These are phyloP conservation scores for Dromiciops gliroides DNA, from an alignment of 2,113 vertebrate species.

Conservation along the genomic window DNA sequence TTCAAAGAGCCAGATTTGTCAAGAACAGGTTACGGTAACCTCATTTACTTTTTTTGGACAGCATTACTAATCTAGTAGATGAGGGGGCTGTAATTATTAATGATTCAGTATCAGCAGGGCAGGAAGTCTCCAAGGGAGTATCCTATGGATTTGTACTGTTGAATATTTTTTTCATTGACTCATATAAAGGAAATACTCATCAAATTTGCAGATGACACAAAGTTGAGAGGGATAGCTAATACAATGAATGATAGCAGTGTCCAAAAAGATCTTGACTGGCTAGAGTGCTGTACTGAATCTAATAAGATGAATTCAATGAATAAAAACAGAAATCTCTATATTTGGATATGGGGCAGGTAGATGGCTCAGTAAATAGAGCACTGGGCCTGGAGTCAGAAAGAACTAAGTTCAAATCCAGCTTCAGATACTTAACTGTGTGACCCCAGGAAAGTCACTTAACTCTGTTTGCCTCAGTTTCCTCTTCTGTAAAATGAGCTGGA, in stretches of 20 bases:
- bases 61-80: background rate
- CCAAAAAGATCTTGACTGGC: background rate
- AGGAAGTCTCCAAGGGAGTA: background rate
- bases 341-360: background rate
- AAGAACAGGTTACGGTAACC: background rate
- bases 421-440: background rate
- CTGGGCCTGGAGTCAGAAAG: background rate
- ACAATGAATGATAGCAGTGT: background rate
- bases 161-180: conserved; percentile 1
- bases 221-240: background rate
- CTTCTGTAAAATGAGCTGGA: background rate
- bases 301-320: background rate
- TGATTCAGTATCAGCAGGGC: background rate
- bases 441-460: background rate
- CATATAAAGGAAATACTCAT: background rate
- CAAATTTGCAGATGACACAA: background rate
- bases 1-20: background rate
- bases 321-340: background rate
- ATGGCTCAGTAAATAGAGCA: background rate
- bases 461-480: background rate
- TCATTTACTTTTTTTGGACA: background rate
- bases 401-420: background rate
- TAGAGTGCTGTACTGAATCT: background rate
- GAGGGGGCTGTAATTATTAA: background rate
- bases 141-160: background rate